Evolutionary conservation across 2,888 invertebrate genomes (phyloP).

Genomic region (Catocala fraxini): DNA sequence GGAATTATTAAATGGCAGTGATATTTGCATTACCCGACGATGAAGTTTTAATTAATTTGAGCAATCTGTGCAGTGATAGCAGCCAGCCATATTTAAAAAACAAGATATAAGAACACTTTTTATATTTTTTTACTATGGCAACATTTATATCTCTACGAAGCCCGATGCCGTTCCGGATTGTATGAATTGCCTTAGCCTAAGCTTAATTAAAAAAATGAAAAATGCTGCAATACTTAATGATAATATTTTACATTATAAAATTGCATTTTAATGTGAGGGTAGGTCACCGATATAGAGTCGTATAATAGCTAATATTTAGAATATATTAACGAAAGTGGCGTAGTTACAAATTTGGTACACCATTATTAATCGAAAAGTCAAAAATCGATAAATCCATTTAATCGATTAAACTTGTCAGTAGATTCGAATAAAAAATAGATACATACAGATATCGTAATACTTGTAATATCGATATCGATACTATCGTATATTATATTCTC

Average conservation of each 20-base stretch:
- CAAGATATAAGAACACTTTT: conserved; percentile 63
- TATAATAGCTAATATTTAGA: conserved; percentile 21
- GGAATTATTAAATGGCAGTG: conserved; percentile 43
- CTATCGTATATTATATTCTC: not conserved
- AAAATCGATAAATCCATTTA: too few species aligned
- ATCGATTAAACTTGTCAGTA: too few species aligned
- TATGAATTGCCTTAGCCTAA: conserved; percentile 73
- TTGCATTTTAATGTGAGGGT: conserved; percentile 57
- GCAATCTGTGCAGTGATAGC: conserved; percentile 32
- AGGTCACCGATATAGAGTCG: conserved; percentile 26
- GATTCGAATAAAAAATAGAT: too few species aligned
- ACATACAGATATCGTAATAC: too few species aligned
- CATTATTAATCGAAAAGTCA: not conserved
- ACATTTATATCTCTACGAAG: conserved; percentile 71
- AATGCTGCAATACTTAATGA: conserved; percentile 63
- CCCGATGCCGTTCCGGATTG: conserved; percentile 59
- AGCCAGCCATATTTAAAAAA: conserved; percentile 50
- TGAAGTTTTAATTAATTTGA: conserved; percentile 30
- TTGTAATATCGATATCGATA: conserved; percentile 4
- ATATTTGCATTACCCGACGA: conserved; percentile 17
- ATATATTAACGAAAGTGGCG: conserved; percentile 17
- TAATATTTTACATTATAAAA: conserved; percentile 63
- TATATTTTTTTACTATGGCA: conserved; percentile 76
- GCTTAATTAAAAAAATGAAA: conserved; percentile 64
- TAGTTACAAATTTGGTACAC: conserved; percentile 12